A percentile compares a stretch with the other conserved stretches of the same genome.
Evolutionary conservation across 2,797 vertebrate genomes (phyloP).

Genomic region (Cyclura pinguis): DNA sequence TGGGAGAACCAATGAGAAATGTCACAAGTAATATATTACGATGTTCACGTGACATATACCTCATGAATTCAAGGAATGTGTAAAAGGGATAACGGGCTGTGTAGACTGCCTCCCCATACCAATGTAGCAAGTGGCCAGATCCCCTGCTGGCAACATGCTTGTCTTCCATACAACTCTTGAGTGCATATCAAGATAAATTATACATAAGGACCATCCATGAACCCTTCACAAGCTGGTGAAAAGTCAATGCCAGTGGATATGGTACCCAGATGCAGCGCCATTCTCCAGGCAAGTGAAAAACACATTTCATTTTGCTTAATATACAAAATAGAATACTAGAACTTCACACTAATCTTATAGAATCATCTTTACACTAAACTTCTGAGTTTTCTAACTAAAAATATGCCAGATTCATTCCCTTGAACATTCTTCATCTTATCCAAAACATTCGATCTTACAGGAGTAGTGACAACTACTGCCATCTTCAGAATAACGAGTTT

Average conservation of each 20-base stretch:
- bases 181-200: neutral
- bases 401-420: slow-evolving; percentile 13
- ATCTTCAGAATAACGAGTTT: slow-evolving; percentile 49
- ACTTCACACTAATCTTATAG: neutral
- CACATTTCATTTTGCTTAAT: too few relatives aligned
- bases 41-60: neutral
- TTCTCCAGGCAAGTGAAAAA: neutral
- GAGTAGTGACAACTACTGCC: slow-evolving; percentile 19
- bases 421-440: slow-evolving; percentile 44
- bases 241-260: neutral
- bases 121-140: neutral
- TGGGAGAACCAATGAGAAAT: too few relatives aligned
- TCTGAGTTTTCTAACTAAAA: neutral
- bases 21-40: neutral
- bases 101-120: neutral
- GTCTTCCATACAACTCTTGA: neutral
- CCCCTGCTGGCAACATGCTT: neutral
- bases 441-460: slow-evolving; percentile 24
- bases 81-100: too few relatives aligned
- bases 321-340: neutral
- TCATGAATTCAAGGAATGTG: neutral
- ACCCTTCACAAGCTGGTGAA: neutral
- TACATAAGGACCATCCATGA: neutral
- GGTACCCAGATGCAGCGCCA: neutral
- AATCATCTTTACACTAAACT: neutral